phyloP scores from a whole-genome alignment of 2,888 invertebrate genomes.

The Dicycla oo region DNA sequence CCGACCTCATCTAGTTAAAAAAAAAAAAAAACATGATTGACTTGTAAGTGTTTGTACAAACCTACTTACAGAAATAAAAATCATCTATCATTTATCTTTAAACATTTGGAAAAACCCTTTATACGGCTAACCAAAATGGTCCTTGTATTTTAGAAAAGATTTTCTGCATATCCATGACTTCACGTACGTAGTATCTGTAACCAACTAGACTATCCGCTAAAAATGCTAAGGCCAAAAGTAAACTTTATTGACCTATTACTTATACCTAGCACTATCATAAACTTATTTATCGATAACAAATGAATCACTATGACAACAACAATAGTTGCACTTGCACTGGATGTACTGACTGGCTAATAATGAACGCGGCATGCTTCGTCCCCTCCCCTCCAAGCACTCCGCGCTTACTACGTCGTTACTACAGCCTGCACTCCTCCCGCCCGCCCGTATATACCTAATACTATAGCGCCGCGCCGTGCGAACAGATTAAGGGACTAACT shows the following conservation, averaged over 20 bases:
- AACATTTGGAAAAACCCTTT: too few relatives aligned
- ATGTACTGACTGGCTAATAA: constrained; percentile 76
- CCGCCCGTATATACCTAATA: constrained; percentile 55
- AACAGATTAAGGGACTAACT: too few relatives aligned
- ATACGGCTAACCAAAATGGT: neutral
- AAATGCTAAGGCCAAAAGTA: neutral
- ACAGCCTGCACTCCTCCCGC: constrained; percentile 77
- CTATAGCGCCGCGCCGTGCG: constrained; percentile 67
- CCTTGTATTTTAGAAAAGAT: neutral
- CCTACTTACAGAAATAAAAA: too few relatives aligned
- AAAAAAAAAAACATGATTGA: too few relatives aligned
- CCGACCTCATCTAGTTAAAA: too few relatives aligned
- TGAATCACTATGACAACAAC: constrained; percentile 4
- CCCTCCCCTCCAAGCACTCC: constrained; percentile 61
- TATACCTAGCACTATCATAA: neutral
- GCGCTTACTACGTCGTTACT: constrained; percentile 83
- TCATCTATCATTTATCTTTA: too few relatives aligned
- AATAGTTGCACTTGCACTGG: constrained; percentile 51
- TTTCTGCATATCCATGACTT: neutral
- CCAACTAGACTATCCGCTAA: neutral
- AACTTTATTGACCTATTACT: too few relatives aligned
- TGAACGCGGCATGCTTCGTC: constrained; percentile 73
- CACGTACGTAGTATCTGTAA: neutral
- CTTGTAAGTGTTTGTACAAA: too few relatives aligned
- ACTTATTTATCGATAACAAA: constrained; percentile 29